Percentiles rank a stretch among this genome's conserved stretches.
These are phyloP conservation scores for Mimas tiliae DNA, from an alignment of 2,888 invertebrate species.

Conservation along the genomic window DNA sequence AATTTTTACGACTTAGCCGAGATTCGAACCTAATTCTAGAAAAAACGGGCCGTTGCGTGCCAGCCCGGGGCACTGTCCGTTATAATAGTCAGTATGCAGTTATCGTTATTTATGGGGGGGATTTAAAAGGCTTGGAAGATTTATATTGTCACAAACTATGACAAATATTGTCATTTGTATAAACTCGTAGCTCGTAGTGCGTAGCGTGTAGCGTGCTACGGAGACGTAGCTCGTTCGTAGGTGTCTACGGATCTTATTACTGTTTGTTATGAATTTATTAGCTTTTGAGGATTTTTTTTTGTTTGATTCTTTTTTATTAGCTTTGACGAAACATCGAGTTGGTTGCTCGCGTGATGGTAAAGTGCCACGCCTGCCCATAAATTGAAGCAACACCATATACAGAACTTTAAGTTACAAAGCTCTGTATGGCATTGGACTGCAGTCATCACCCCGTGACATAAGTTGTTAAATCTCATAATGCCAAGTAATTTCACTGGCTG, in stretches of 20 bases:
- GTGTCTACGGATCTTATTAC: slow-evolving; percentile 20
- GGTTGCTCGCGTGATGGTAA: too few relatives aligned
- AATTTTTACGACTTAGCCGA: slow-evolving; percentile 25
- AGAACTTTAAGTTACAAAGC: too few relatives aligned
- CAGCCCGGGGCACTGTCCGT: slow-evolving; percentile 29
- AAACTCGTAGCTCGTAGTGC: slow-evolving; percentile 35
- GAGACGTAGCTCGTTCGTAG: slow-evolving; percentile 13
- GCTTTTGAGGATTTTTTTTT: not conserved
- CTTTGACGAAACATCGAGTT: too few relatives aligned
- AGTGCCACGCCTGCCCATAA: too few relatives aligned
- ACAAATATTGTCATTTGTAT: slow-evolving; percentile 44
- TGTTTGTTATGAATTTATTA: slow-evolving; percentile 19
- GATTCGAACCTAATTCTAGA: slow-evolving; percentile 23
- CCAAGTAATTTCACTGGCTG: too few relatives aligned
- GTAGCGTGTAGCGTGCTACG: slow-evolving; percentile 20
- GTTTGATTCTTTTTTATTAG: too few relatives aligned
- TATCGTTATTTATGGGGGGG: slow-evolving; percentile 50
- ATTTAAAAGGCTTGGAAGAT: slow-evolving; percentile 50
- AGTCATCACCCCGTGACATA: too few relatives aligned
- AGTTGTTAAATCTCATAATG: too few relatives aligned
- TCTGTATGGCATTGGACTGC: too few relatives aligned
- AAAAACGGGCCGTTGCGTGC: slow-evolving; percentile 24
- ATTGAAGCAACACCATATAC: too few relatives aligned
- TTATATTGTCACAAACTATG: slow-evolving; percentile 44
- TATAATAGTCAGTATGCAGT: slow-evolving; percentile 50